Evolutionary conservation across 2,888 invertebrate genomes (phyloP).

Genomic region (Drosophila infuscata): DNA sequence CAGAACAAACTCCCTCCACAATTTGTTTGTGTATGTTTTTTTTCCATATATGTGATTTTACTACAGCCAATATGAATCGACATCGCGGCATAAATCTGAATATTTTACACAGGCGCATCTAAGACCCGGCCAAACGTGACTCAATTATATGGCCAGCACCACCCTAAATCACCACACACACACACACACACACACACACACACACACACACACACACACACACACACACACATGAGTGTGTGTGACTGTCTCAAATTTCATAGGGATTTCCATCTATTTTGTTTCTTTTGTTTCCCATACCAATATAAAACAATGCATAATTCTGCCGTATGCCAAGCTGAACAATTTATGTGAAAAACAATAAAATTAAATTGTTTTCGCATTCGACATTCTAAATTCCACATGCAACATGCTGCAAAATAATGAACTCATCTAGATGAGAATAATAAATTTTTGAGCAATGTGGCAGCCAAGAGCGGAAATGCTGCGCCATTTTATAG

Average conservation of each 20-base stretch:
- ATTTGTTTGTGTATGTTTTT: conserved; percentile 45
- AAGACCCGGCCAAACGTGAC: conserved; percentile 77
- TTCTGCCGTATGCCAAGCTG: conserved; percentile 49
- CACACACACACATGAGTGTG: conserved; percentile 24
- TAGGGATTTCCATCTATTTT: conserved; percentile 18
- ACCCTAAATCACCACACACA: conserved; percentile 15
- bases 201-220: background rate
- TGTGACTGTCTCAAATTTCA: conserved; percentile 58
- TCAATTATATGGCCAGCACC: conserved; percentile 72
- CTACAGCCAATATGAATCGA: conserved; percentile 21
- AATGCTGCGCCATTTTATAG: conserved; percentile 64
- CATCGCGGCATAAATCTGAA: conserved; percentile 76
- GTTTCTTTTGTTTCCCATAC: conserved; percentile 4
- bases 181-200: background rate
- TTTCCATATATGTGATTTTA: conserved; percentile 9
- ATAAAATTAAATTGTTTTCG: conserved; percentile 84
- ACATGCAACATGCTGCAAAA: conserved; percentile 61
- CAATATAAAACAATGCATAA: conserved; percentile 67
- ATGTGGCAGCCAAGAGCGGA: conserved; percentile 50
- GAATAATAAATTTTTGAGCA: conserved; percentile 77
- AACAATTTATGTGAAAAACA: conserved; percentile 82
- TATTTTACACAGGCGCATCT: conserved; percentile 58
- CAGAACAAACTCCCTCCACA: conserved; percentile 33
- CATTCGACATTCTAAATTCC: conserved; percentile 67
- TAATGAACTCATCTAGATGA: conserved; percentile 82